Percentiles rank a stretch among this genome's conserved stretches.
phyloP scores from a whole-genome alignment of 2,888 invertebrate genomes.

The Drosophila histrio region DNA sequence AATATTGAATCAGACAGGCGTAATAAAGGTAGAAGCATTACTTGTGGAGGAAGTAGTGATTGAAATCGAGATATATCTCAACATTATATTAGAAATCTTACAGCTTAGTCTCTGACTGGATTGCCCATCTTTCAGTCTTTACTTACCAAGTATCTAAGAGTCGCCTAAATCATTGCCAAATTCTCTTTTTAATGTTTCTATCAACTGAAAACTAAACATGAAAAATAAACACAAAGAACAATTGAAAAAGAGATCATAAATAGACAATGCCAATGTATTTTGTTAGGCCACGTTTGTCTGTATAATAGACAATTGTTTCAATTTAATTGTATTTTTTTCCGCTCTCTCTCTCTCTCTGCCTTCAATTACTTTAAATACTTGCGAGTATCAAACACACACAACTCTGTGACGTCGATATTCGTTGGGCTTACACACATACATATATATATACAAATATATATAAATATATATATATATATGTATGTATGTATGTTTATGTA shows the following conservation, averaged over 20 bases:
- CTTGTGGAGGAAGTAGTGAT: neutral
- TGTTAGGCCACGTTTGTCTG: slow-evolving; percentile 35
- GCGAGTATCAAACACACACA: slow-evolving; percentile 11
- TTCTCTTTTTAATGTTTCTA: neutral
- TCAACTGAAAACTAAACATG: slow-evolving; percentile 5
- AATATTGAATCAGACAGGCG: slow-evolving; percentile 1
- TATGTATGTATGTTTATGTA: slow-evolving; percentile 8
- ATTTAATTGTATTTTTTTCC: slow-evolving; percentile 50
- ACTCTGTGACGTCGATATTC: slow-evolving; percentile 32
- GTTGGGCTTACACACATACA: slow-evolving; percentile 1
- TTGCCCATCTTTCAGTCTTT: neutral
- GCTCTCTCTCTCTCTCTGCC: neutral
- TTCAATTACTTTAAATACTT: slow-evolving; percentile 2
- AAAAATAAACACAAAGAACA: slow-evolving; percentile 15
- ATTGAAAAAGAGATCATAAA: slow-evolving; percentile 45
- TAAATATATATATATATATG: slow-evolving; percentile 4
- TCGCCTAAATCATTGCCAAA: neutral
- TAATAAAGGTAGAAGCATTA: neutral
- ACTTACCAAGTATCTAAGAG: neutral
- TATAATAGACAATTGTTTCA: slow-evolving; percentile 58
- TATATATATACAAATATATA: slow-evolving; percentile 2
- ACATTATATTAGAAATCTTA: no score
- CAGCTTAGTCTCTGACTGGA: no score
- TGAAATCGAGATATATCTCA: no score
- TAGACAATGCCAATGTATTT: slow-evolving; percentile 56